Percentiles rank a stretch among this genome's conserved stretches.
These are phyloP conservation scores for Corythornis leucogaster DNA, from an alignment of 2,797 vertebrate genomes.

Conservation along the genomic window DNA sequence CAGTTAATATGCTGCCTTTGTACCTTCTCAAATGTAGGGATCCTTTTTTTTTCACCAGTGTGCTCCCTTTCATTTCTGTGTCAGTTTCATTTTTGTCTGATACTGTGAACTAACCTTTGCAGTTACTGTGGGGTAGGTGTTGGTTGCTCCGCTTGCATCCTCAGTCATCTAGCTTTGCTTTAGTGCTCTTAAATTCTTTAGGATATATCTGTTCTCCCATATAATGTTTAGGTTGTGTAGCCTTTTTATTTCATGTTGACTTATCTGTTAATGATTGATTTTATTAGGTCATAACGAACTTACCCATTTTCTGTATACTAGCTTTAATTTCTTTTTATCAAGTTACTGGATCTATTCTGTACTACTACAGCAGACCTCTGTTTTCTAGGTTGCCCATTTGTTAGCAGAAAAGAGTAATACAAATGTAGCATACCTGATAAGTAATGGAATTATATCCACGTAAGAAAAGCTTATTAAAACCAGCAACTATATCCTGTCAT, in stretches of 20 bases:
- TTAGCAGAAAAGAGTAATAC: not conserved
- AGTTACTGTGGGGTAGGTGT: not conserved
- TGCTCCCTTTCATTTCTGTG: not conserved
- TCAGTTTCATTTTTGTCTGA: not conserved
- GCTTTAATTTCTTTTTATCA: not conserved
- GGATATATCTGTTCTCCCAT: not conserved
- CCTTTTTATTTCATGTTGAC: not conserved
- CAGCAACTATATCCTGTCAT: not conserved
- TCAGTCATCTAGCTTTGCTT: not conserved
- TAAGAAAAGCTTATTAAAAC: not conserved
- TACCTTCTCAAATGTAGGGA: not conserved
- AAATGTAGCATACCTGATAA: not conserved
- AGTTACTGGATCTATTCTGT: not conserved
- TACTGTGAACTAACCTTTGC: not conserved
- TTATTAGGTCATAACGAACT: not conserved
- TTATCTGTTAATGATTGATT: not conserved
- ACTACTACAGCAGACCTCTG: not conserved
- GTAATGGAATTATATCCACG: not conserved
- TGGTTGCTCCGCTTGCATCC: not conserved
- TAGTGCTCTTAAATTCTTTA: not conserved
- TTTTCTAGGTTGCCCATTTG: not conserved
- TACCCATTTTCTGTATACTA: not conserved
- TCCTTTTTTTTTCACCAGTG: not conserved
- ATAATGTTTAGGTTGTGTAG: not conserved
- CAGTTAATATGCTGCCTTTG: not conserved